phyloP scores from a whole-genome alignment of 2,797 vertebrate species.

The Astyanax mexicanus region DNA sequence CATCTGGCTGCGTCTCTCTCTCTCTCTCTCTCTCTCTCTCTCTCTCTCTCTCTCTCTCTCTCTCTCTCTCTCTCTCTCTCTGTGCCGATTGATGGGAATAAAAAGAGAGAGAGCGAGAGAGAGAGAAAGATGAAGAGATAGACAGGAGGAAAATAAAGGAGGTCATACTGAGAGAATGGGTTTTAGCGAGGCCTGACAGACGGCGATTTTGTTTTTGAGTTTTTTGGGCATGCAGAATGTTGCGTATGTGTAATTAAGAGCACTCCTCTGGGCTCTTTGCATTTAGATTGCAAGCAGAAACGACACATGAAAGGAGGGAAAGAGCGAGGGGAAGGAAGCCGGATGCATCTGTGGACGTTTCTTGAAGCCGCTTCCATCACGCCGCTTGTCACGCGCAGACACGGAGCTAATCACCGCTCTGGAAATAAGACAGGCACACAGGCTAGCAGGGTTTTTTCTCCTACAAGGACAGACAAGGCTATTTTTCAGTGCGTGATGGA shows the following conservation, averaged over 20 bases:
- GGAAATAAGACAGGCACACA: conserved; percentile 28
- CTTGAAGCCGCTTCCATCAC: conserved; percentile 2
- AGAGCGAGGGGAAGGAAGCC: not conserved
- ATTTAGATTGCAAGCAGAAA: conserved; percentile 41
- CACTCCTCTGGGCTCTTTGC: conserved; percentile 21
- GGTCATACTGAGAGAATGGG: conserved; percentile 34
- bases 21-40: no score
- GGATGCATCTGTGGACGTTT: conserved; percentile 29
- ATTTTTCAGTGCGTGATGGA: conserved; percentile 26
- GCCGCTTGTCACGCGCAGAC: conserved; percentile 19
- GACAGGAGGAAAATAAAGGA: conserved; percentile 12
- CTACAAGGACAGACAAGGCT: conserved; percentile 13
- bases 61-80: no score
- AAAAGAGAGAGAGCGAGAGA: not conserved
- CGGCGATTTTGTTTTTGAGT: conserved; percentile 15
- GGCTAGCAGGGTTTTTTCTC: conserved; percentile 6
- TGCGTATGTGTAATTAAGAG: conserved; percentile 35
- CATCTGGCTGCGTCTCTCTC: conserved; percentile 60
- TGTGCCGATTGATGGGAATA: conserved; percentile 22
- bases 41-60: no score
- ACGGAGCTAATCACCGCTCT: conserved; percentile 40
- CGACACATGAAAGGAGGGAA: not conserved
- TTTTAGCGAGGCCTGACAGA: conserved; percentile 43
- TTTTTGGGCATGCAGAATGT: conserved; percentile 13
- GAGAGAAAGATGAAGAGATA: not conserved